Base-by-base conservation (phyloP, 1,140 invertebrate genomes). In the Zaprionus ornatus region DNA sequence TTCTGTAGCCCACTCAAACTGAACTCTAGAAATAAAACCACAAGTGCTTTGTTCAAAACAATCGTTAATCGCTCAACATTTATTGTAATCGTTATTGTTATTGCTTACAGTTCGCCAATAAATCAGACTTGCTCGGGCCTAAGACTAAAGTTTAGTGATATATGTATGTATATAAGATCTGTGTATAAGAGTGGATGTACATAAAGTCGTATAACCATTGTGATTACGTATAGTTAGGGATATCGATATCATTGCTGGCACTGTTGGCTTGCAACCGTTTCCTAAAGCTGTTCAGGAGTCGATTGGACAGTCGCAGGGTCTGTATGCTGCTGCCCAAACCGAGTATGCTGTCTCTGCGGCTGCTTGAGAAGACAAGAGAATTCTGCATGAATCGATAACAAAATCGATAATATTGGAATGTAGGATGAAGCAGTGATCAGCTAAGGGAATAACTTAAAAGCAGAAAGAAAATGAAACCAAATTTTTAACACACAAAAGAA, bases 231-330 rank as follows among this genome's bases (percentile, higher is more conserved):
- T 63, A 62, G 35, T 57, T 56, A 17, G 63, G 25, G 15, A 65
- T 65, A 35, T 19, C 35, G 19, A 32, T 32, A 19, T 45, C n/a
- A n/a, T 61, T 61, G 59, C 25, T 61, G 21, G n/a, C 12, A 21
- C 23, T 42, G n/a, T 50, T 32, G 67, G 35, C 40, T 15, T 67
- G 67, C 10, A 75, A 60, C 35, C 54, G 60, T 75, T 71, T 71
- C 25, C 54, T 50, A 29, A 75, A 75, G 73, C 73, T 75, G 67
- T 60, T 71, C 35, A 75, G 68, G 35, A 90, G 67, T 55, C 86
- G 68, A 66, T 82, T 77, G 48, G 63, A 74, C 75, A 90, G 71
- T 76, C 87, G 85, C 75, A 72, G 68, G 59, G 67, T 57, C 64
- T 56, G 57, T 40, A 61, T 55, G 70, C 63, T 71, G 74, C 55